Conservation (phyloP, 2,888 invertebrate species). For the Leuctra nigra region DNA sequence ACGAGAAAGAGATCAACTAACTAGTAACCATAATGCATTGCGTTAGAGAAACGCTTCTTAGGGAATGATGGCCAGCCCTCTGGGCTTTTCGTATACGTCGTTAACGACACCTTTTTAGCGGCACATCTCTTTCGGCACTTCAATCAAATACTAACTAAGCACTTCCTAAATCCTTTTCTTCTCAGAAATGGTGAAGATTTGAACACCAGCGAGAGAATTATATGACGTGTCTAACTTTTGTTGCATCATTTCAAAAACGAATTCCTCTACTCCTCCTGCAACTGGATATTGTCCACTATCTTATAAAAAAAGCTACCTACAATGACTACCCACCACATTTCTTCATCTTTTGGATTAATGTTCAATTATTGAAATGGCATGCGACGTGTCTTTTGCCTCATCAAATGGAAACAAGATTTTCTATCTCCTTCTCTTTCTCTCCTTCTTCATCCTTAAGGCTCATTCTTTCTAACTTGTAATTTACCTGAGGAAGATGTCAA, state of each 20-base stretch:
- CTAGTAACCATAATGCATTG: too few species aligned
- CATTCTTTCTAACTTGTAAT: conserved; percentile 23
- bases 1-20: too few species aligned
- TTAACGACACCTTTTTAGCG: neutral
- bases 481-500: conserved; percentile 28
- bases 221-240: too few species aligned
- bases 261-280: too few species aligned
- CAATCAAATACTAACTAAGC: neutral
- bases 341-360: neutral
- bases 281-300: too few species aligned
- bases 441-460: conserved; percentile 4
- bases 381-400: neutral
- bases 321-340: neutral
- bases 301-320: neutral
- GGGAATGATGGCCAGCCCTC: too few species aligned
- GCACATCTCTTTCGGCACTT: neutral
- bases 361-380: neutral
- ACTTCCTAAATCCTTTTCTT: conserved; percentile 8
- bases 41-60: too few species aligned
- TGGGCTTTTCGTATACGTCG: too few species aligned
- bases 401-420: neutral
- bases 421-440: neutral
- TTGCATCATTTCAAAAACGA: too few species aligned
- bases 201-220: neutral
- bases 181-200: conserved; percentile 9